These are phyloP conservation scores for Anhinga rufa DNA, from an alignment of 2,113 vertebrate species.

Conservation along the genomic window DNA sequence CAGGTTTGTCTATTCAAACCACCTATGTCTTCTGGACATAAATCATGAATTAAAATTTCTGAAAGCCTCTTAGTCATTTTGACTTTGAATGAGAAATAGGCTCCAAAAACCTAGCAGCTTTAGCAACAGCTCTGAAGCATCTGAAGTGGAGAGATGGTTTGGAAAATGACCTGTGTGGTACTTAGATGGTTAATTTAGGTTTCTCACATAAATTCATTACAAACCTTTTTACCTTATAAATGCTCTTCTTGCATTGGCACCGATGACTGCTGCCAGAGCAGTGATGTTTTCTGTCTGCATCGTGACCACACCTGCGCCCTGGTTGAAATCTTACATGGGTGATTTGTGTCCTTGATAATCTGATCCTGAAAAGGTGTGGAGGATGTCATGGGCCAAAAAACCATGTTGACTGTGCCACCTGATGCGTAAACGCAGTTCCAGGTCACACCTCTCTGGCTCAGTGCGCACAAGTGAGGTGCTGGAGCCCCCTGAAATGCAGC, in stretches of 20 bases:
- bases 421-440: fast-evolving
- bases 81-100: not conserved
- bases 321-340: not conserved
- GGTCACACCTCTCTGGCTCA: not conserved
- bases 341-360: not conserved
- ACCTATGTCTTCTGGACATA: not conserved
- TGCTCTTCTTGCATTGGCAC: not conserved
- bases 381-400: not conserved
- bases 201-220: not conserved
- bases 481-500: fast-evolving
- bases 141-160: not conserved
- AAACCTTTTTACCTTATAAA: not conserved
- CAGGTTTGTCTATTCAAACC: constrained; percentile 1
- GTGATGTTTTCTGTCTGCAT: not conserved
- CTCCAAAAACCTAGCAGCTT: not conserved
- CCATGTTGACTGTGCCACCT: fast-evolving
- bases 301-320: fast-evolving
- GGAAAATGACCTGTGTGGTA: not conserved
- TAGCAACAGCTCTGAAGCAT: not conserved
- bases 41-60: not conserved
- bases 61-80: not conserved
- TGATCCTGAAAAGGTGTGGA: not conserved
- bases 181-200: constrained; percentile 1
- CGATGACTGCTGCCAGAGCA: fast-evolving
- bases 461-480: not conserved